phyloP scores from a whole-genome alignment of 2,797 vertebrate species.

The Cheirogaleus major region DNA sequence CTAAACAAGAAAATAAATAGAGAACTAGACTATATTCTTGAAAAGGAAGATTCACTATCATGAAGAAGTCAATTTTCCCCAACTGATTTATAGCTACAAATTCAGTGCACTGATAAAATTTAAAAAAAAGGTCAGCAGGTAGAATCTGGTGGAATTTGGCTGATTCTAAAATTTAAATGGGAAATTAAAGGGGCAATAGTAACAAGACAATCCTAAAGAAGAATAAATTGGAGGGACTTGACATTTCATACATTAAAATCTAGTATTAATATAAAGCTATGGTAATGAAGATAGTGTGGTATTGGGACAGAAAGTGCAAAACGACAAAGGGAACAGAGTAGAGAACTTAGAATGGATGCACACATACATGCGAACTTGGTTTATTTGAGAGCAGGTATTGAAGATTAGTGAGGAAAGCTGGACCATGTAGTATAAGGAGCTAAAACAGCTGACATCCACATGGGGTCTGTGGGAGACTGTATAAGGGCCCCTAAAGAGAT shows the following conservation, averaged over 20 bases:
- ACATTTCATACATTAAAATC: neutral
- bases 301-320: neutral
- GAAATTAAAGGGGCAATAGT: slow-evolving; percentile 18
- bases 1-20: neutral
- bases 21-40: slow-evolving; percentile 27
- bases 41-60: slow-evolving; percentile 3
- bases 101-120: neutral
- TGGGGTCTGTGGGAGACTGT: neutral
- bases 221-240: neutral
- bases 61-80: neutral
- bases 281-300: neutral
- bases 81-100: neutral
- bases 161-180: slow-evolving; percentile 22
- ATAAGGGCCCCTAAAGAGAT: neutral
- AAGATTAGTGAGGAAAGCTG: neutral
- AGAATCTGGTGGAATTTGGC: neutral
- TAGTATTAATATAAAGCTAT: neutral
- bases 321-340: neutral
- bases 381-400: neutral
- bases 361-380: neutral
- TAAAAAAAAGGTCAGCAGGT: neutral
- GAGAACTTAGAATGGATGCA: neutral
- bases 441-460: neutral
- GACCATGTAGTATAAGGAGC: neutral
- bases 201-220: neutral